Percentiles rank a stretch among this genome's conserved stretches.
phyloP scores from a whole-genome alignment of 2,797 vertebrate genomes.

The Buceros bicornis region DNA sequence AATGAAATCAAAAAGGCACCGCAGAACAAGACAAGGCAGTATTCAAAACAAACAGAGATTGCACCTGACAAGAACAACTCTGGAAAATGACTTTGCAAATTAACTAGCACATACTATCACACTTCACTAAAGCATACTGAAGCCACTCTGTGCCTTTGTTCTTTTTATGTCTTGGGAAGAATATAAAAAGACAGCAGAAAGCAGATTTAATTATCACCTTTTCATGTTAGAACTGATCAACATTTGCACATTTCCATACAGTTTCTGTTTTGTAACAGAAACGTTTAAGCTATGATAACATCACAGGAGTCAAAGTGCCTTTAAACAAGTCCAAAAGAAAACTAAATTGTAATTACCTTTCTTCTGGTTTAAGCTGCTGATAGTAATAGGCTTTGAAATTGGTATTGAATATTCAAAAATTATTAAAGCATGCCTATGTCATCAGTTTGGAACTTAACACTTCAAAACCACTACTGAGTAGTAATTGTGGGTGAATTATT shows the following conservation, averaged over 20 bases:
- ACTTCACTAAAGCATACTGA: background rate
- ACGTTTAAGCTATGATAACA: background rate
- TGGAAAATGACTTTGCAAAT: background rate
- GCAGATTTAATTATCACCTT: slow-evolving; percentile 31
- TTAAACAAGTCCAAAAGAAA: background rate
- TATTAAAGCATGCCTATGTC: background rate
- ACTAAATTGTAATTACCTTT: background rate
- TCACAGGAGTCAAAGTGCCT: background rate
- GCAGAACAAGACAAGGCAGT: background rate
- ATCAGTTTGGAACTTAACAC: background rate
- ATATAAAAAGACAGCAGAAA: background rate
- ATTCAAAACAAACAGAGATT: background rate
- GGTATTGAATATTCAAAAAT: background rate
- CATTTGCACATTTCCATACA: background rate
- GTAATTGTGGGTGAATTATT: background rate
- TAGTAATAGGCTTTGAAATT: background rate
- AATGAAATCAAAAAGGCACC: background rate
- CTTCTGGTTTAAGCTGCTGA: background rate
- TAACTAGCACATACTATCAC: background rate
- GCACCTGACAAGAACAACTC: background rate
- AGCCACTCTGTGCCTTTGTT: background rate
- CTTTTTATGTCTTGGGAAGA: background rate
- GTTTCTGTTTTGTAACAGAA: background rate
- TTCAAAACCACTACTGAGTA: background rate
- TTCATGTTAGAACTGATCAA: background rate